Conservation (phyloP, 2,888 invertebrate species). For the Campaea margaritaria region DNA sequence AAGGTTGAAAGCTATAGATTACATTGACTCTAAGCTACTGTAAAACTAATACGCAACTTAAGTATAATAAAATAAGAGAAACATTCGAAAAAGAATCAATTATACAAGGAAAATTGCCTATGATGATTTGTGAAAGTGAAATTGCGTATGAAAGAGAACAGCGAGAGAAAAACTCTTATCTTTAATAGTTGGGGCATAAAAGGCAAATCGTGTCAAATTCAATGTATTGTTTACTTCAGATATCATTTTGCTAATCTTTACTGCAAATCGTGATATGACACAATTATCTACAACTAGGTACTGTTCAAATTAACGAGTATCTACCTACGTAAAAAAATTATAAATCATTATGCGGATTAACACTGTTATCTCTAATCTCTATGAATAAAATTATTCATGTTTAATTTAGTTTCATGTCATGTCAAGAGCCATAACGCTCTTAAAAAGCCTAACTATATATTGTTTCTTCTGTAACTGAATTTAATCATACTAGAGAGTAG, state of each 20-base stretch:
- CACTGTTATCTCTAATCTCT: not conserved
- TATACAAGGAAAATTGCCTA: not conserved
- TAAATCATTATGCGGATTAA: not conserved
- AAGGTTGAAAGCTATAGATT: conserved; percentile 71
- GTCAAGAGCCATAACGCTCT: too few species aligned
- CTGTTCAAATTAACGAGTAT: not conserved
- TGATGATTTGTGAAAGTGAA: not conserved
- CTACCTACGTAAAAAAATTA: not conserved
- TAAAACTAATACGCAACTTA: conserved; percentile 26
- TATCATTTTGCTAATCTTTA: conserved; percentile 21
- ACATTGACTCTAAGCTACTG: conserved; percentile 52
- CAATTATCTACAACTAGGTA: not conserved
- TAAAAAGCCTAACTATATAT: too few species aligned
- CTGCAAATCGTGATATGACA: conserved; percentile 5
- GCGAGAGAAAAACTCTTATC: conserved; percentile 9
- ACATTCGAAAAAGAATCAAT: not conserved
- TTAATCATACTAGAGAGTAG: too few species aligned
- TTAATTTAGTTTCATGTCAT: too few species aligned
- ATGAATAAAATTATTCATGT: too few species aligned
- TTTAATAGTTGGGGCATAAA: conserved; percentile 10
- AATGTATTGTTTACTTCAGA: conserved; percentile 16
- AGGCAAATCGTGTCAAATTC: conserved; percentile 11
- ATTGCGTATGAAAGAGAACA: not conserved
- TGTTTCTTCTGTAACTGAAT: too few species aligned
- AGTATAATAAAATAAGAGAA: not conserved